These are phyloP conservation scores for Triplophysa siluroides DNA, from an alignment of 2,113 vertebrate genomes.

Conservation along the genomic window DNA sequence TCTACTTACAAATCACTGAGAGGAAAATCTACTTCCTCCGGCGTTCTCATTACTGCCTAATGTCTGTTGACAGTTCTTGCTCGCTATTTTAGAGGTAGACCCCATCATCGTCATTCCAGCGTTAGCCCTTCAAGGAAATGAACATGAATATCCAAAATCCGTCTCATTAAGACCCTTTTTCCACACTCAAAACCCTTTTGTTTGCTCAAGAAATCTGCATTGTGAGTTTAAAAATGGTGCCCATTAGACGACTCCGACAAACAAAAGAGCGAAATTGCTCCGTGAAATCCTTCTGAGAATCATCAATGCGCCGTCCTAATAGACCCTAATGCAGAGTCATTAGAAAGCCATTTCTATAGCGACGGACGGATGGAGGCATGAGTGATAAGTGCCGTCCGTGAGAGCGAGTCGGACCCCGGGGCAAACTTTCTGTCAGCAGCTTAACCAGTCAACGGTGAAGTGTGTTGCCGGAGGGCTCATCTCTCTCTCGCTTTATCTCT, in stretches of 20 bases:
- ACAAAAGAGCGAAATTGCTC: conserved; percentile 1
- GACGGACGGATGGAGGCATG: not conserved
- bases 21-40: conserved; percentile 4
- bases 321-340: conserved; percentile 20
- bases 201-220: conserved; percentile 9
- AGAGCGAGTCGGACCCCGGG: conserved; percentile 1
- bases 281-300: not conserved
- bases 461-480: conserved; percentile 36
- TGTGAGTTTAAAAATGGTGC: not conserved
- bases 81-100: not conserved
- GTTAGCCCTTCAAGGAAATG: not conserved
- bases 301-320: conserved; percentile 28
- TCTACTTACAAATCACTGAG: conserved; percentile 4
- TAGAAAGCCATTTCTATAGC: not conserved
- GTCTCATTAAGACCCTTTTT: not conserved
- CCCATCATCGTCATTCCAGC: not conserved
- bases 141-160: conserved; percentile 1
- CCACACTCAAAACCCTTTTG: not conserved
- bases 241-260: conserved; percentile 2
- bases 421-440: conserved; percentile 6
- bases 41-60: not conserved
- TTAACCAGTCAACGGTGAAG: not conserved
- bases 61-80: not conserved
- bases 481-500: conserved; percentile 23
- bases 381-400: not conserved